Base-by-base conservation (phyloP, 2,888 invertebrate genomes). In the Lampropteryx suffumata region DNA sequence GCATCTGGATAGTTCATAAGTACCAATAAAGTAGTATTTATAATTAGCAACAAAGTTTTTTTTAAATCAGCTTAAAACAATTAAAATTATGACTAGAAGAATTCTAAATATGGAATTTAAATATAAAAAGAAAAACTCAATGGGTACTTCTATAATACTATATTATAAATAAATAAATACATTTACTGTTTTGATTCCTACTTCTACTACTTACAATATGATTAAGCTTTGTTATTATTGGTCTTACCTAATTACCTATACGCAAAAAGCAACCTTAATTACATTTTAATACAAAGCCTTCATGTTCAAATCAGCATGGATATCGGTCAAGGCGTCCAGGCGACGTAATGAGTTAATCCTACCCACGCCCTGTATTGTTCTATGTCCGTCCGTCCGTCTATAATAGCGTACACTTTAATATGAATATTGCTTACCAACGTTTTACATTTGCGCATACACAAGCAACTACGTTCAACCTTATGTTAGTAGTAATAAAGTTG, bases 301-400 rank as follows among this genome's bases (percentile, higher is more conserved):
- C 53, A 50, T 61, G 49, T 59, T 62, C 56, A 60, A 65, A 70
- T 78, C 72, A 75, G 62, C 71, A 79, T 80, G 82, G 72, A 88
- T 83, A 84, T 84, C 83, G 89, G 89, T 86, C 89, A 89, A 88
- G 89, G 89, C 71, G 83, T 83, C 83, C 84, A 82, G 82, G 75
- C 74, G 71, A 78, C 75, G 64, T 82, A 83, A 84, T 85, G 84
- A 86, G 82, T 84, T 82, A 83, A 84, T 82, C 71, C 81, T 58
- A 68, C 89, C 89, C 83, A 90, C 89, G 80, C 87, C 84, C 73
- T 67, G 74, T 79, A 89, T 89, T 90, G 88, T 89, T 88, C 82
- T 78, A 68, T 72, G 78, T 77, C 72, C 76, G 76, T 79, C 67
- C 76, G 84, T 87, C 87, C 80, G 79, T 76, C 65, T 65, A 69